Conservation (phyloP, 2,888 invertebrate genomes). For the Nomada hirtipes region DNA sequence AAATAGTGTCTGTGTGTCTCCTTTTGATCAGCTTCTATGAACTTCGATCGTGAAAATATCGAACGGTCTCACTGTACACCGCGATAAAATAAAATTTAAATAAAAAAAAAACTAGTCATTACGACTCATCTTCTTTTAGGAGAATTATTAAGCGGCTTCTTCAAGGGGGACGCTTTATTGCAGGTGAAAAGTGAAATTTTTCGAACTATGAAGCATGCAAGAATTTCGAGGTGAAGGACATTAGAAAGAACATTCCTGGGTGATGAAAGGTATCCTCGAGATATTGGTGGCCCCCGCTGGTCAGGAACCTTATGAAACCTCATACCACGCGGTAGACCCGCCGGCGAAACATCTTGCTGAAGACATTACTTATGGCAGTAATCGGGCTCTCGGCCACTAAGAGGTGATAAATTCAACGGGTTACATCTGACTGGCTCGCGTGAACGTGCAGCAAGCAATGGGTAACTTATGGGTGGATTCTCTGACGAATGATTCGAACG, state of each 20-base stretch:
- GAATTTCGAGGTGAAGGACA: conserved; percentile 51
- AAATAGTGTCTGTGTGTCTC: conserved; percentile 16
- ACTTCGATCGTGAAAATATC: conserved; percentile 14
- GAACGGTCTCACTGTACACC: neutral
- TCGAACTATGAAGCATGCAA: neutral
- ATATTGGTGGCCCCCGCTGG: conserved; percentile 54
- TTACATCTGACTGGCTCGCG: conserved; percentile 73
- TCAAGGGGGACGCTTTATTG: neutral
- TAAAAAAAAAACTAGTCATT: neutral
- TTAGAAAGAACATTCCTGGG: conserved; percentile 18
- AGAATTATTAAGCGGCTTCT: neutral
- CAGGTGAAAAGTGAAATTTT: neutral
- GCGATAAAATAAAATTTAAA: neutral
- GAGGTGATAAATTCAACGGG: conserved; percentile 77
- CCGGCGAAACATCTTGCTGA: conserved; percentile 73
- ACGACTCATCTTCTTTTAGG: neutral
- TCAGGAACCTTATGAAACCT: conserved; percentile 47
- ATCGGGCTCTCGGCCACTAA: conserved; percentile 72
- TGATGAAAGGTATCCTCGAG: conserved; percentile 59
- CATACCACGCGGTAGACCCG: conserved; percentile 65
- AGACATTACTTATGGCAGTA: conserved; percentile 77
- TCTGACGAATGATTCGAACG: conserved; percentile 67
- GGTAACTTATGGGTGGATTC: conserved; percentile 73
- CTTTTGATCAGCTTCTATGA: neutral
- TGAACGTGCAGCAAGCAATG: conserved; percentile 65